Base-by-base conservation (phyloP, 1,140 invertebrate genomes). In the Neodiprion pinetum region DNA sequence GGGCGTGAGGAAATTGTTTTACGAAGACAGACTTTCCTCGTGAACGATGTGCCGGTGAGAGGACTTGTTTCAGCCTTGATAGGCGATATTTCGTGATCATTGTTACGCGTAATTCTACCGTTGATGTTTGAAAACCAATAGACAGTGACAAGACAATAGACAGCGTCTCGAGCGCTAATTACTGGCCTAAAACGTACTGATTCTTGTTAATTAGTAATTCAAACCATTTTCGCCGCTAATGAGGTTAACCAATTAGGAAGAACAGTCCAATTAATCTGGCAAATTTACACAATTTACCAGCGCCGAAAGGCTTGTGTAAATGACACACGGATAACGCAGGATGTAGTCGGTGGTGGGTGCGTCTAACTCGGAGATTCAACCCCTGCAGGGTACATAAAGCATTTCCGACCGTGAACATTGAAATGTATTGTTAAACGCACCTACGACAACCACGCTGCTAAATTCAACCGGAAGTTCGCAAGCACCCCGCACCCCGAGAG, bases 221-320 rank as follows among this genome's bases (percentile, higher is more conserved):
- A 61, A 61, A 61, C n/a, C 0, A 61, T 61, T 61, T 61, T 17
- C 4, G 11, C 53, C 53, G 11, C 4, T 21, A 69, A 69, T 11
- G 11, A 69, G 40, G 67, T 69, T 69, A 47, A 7, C 67, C 1
- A 69, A 69, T 69, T 69, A 12, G 0, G 10, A 69, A 21, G 21
- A 47, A 21, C 14, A 23, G 11, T 11, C 11, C 21, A 69, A 69
- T 69, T 69, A 69, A 69, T 69, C 67, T 69, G 23, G 67, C 67
- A 12, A 69, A 69, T 69, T 69, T 69, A 17, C 48, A 49, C 40
- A 71, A 71, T 71, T 71, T 48, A 48, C 21, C 40, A 40, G 14
- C 48, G 28, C 70, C 70, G 11, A 17, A 61, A 17, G 53, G 53
- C n/a, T 9, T 61, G 53, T 9, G 7, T 61, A 61, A 40, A 61